Evolutionary conservation across 1,140 invertebrate species (phyloP).

Genomic region (Cylas formicarius): DNA sequence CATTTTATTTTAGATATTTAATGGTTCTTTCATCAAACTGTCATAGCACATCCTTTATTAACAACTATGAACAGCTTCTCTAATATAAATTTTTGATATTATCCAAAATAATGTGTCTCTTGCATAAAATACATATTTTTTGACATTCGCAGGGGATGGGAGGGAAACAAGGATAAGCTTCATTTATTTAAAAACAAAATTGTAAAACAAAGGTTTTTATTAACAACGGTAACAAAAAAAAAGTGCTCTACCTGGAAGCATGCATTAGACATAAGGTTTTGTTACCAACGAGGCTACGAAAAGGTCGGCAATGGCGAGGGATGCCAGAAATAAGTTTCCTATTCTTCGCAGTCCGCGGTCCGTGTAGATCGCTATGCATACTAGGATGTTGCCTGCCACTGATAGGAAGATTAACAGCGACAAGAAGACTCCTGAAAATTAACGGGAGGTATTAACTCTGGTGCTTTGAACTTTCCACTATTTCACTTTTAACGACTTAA

Average conservation of each 20-base stretch:
- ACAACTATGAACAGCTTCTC: too few relatives aligned
- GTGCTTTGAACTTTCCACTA: slow-evolving; percentile 1
- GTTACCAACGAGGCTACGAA: slow-evolving; percentile 75
- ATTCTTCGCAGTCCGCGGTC: slow-evolving; percentile 85
- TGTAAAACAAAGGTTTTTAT: too few relatives aligned
- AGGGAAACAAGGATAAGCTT: too few relatives aligned
- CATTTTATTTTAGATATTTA: too few relatives aligned
- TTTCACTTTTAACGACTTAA: slow-evolving; percentile 5
- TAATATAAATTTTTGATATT: too few relatives aligned
- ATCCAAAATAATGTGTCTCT: too few relatives aligned
- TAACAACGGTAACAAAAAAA: slow-evolving; percentile 43
- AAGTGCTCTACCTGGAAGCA: slow-evolving; percentile 9
- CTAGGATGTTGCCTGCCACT: slow-evolving; percentile 88
- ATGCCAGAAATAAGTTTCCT: slow-evolving; percentile 92
- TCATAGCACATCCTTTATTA: too few relatives aligned
- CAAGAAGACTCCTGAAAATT: slow-evolving; percentile 74
- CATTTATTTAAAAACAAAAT: too few relatives aligned
- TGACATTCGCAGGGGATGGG: slow-evolving; percentile 54
- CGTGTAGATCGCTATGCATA: slow-evolving; percentile 92
- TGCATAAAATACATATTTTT: slow-evolving; percentile 3
- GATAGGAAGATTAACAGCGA: slow-evolving; percentile 86
- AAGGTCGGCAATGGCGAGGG: slow-evolving; percentile 90
- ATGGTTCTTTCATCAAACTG: too few relatives aligned
- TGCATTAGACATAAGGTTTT: slow-evolving; percentile 11
- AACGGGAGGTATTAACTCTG: slow-evolving; percentile 24